A percentile compares a stretch with the other conserved stretches of the same genome.
phyloP scores from a whole-genome alignment of 2,113 vertebrate species.

The Rallus limicola region DNA sequence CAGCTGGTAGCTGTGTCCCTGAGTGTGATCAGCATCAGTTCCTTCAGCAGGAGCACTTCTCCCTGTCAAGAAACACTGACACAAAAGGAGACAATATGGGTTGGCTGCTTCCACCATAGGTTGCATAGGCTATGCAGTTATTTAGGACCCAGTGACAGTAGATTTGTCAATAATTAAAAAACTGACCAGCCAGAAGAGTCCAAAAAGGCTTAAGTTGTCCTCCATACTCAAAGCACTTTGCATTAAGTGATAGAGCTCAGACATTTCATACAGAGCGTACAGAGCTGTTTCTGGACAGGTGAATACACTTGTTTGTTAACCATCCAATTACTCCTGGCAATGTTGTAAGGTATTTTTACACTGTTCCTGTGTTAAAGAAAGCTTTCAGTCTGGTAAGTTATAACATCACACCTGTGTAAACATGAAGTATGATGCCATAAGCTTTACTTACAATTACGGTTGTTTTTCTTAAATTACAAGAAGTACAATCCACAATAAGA shows the following conservation, averaged over 20 bases:
- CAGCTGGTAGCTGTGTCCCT: background rate
- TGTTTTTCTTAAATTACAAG: constrained; percentile 68
- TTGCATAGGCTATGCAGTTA: accelerated
- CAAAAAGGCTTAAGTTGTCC: background rate
- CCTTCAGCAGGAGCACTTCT: background rate
- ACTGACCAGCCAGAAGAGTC: background rate
- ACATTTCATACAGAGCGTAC: background rate
- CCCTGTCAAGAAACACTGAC: background rate
- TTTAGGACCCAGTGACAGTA: background rate
- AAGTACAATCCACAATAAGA: constrained; percentile 69
- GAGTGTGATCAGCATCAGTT: accelerated
- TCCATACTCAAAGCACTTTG: background rate
- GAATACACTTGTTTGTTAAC: constrained; percentile 58
- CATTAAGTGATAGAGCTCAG: background rate
- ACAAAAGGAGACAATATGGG: background rate
- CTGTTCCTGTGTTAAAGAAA: constrained; percentile 32
- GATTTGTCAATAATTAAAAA: background rate
- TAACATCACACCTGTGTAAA: constrained; percentile 73
- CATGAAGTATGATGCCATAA: constrained; percentile 60
- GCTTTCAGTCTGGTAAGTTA: constrained; percentile 58
- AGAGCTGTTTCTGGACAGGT: constrained; percentile 13
- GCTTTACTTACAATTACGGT: constrained; percentile 68
- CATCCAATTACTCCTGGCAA: constrained; percentile 3
- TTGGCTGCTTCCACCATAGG: background rate
- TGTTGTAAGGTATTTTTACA: background rate